Evolutionary conservation across 2,888 invertebrate species (phyloP), one percentile per base, ranked within the genome.

Genomic region (Oligia fasciuncula): DNA sequence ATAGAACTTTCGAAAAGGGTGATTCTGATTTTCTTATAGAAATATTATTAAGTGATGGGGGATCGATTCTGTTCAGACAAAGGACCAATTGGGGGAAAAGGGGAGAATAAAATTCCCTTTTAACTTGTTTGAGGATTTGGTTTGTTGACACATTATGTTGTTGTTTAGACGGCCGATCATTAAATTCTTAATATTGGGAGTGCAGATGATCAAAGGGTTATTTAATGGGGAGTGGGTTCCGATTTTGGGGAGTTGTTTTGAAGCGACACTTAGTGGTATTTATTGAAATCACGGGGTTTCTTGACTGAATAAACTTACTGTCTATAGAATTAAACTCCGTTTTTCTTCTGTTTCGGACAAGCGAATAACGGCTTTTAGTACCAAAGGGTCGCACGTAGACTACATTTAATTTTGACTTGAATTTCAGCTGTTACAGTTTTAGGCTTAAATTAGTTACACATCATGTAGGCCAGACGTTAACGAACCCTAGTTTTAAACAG

Each of bases 31-130:
- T 92, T 93, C 94, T 93, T 92, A 94, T 92, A 92, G 94, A 93
- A 95, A 95, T 95, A 95, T 94, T 95, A 95, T 95, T 93, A 92
- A 94, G 94, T 93, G 94, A 92, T 91, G 89, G 91, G 88, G 91
- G 91, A 94, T 96, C 94, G 95, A 95, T 96, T 93, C 92, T 91
- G 84, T 87, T 81, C 91, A 91, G 91, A 91, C 95, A 94, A 94
- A 91, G 90, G 89, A 85, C 76, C 88, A 84, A 89, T 88, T 83
- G 82, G 82, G 84, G 77, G 87, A 89, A 90, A 67, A 68, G 43
- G 65, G 76, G 89, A 90, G 89, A 90, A 88, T 91, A 90, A 92
- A 91, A 92, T 94, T 93, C 91, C 90, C 93, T 92, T 92, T 92
- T 90, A 91, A 92, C 89, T 92, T 94, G 93, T 94, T 92, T 91